Conservation (phyloP, 2,113 vertebrate species). For the Arvicanthis niloticus region DNA sequence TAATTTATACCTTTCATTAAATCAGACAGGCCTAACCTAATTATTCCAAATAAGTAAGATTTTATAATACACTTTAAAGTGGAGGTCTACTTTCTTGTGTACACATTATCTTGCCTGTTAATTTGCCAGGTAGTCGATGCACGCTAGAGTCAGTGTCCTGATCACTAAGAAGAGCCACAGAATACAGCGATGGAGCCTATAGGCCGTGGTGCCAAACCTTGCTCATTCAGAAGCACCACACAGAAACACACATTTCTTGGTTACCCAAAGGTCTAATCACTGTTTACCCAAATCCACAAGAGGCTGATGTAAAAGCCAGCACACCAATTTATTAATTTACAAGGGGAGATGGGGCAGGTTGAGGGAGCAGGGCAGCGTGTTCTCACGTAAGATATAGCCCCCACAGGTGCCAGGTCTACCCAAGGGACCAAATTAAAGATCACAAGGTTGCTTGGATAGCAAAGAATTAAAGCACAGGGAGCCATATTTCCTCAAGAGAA, state of each 20-base stretch:
- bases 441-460: conserved; percentile 42
- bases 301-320: conserved; percentile 61
- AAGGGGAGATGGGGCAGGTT: conserved; percentile 35
- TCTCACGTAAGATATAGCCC: neutral
- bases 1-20: conserved; percentile 58
- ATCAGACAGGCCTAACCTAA: conserved; percentile 49
- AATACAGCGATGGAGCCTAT: neutral
- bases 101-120: conserved; percentile 48
- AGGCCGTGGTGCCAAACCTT: accelerated
- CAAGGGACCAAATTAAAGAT: conserved; percentile 65
- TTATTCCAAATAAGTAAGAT: conserved; percentile 54
- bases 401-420: neutral
- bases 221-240: accelerated
- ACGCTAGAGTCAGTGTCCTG: neutral
- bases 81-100: neutral
- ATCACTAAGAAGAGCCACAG: too few relatives aligned
- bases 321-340: conserved; percentile 65
- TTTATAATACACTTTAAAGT: conserved; percentile 12
- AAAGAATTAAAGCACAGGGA: conserved; percentile 40
- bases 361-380: neutral
- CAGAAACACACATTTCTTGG: neutral
- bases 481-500: conserved; percentile 61
- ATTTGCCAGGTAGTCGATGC: neutral
- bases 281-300: conserved; percentile 36
- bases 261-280: neutral